Base-by-base conservation (phyloP, 2,797 vertebrate species). In the Potorous gilbertii region DNA sequence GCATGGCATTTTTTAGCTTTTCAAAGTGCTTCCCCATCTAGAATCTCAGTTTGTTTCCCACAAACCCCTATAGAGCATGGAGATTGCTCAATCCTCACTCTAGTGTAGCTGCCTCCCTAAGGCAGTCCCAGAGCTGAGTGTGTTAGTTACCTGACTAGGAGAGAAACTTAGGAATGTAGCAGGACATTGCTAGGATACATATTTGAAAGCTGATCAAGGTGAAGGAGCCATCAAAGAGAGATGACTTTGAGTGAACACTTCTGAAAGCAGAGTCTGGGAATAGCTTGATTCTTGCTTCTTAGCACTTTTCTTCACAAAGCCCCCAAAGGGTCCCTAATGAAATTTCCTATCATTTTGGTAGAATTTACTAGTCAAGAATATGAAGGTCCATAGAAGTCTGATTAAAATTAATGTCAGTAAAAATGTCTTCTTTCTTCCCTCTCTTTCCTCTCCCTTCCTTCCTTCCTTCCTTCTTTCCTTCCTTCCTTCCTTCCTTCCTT, bases 401-500 rank as follows among this genome's bases (percentile, higher is more conserved):
- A 13, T 92, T 12, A 31, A 12, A 28, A 55, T 27, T 50, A 6
- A 54, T 50, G 1, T 10, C 34, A 81, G 16, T 46, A 24, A 24
- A 46, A 24, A 46, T 81, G 9, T n/a, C 66, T 81, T 9, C 24
- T 40, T 46, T 13, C 40, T 14, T 46, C 66, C 0, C 10, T 18
- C 40, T 16, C 21, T 81, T 24, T 46, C n/a, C 2, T 13, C 34
- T 40, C 16, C 0, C 31, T 18, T 34, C 14, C 6, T 18, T 16
- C 18, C 5, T 74, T n/a, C 8, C 16, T 74, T 12, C 13, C 10
- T 66, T 4, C 5, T 4, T 34, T 18, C 0, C 16, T 40, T 16
- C 8, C 2, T 21, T 16, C 1, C 14, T 40, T 16, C 14, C 14
- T n/a, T 3, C 1, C 14, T 40, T 8, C 16, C 12, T 18, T 18